Conservation (phyloP, 2,113 vertebrate species). For the Odontophorus gujanensis region DNA sequence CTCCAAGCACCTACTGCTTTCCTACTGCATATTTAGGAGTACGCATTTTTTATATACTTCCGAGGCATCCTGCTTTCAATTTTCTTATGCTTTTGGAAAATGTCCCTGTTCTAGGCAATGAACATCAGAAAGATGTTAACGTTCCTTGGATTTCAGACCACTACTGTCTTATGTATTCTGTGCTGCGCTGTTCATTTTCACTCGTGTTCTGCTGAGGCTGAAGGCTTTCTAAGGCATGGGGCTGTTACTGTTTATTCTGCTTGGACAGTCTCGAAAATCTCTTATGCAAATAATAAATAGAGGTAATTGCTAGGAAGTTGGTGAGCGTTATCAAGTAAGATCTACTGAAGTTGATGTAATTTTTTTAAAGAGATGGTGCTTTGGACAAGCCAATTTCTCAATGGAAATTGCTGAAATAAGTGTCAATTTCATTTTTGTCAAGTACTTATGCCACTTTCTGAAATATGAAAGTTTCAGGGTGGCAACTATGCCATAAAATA, state of each 20-base stretch:
- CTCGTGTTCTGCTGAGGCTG: background rate
- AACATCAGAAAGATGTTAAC: background rate
- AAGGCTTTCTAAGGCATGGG: conserved; percentile 17
- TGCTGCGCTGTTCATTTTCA: background rate
- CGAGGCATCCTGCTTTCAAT: background rate
- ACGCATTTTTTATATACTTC: background rate
- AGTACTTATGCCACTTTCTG: conserved; percentile 27
- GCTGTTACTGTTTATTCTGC: background rate
- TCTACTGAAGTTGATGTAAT: background rate
- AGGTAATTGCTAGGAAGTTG: conserved; percentile 29
- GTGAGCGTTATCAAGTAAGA: background rate
- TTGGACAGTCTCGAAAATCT: conserved; percentile 50
- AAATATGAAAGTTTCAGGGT: conserved; percentile 2
- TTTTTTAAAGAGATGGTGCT: background rate
- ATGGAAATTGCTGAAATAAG: conserved; percentile 68
- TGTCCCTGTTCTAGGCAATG: background rate
- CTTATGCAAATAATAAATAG: conserved; percentile 36
- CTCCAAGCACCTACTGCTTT: background rate
- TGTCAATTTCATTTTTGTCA: conserved; percentile 45
- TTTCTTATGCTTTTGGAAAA: background rate
- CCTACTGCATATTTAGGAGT: background rate
- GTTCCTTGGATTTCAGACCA: background rate
- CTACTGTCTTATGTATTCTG: background rate
- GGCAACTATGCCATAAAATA: conserved; percentile 18
- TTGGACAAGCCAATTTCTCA: background rate